phyloP scores from a whole-genome alignment of 2,113 vertebrate genomes.

The Fukomys damarensis region DNA sequence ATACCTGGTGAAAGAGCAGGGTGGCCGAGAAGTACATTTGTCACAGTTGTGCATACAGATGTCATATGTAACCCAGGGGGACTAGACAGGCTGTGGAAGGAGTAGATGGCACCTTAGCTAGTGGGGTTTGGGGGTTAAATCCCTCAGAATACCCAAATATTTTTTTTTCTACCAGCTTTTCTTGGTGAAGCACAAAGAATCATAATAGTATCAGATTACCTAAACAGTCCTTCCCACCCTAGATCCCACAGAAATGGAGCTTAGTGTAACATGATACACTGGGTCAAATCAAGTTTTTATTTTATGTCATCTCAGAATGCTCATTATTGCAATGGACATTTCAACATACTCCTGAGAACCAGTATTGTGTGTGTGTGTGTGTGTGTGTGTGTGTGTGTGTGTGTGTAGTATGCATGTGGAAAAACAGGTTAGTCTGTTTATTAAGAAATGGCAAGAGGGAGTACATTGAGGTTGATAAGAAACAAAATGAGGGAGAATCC shows the following conservation, averaged over 20 bases:
- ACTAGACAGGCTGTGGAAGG: neutral
- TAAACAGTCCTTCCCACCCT: neutral
- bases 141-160: neutral
- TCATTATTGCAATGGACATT: neutral
- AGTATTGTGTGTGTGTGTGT: neutral
- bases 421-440: neutral
- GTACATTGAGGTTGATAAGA: neutral
- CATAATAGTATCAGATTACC: neutral
- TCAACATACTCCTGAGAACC: neutral
- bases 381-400: neutral
- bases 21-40: neutral
- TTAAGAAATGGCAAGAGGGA: neutral
- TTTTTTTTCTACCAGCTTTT: neutral
- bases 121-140: neutral
- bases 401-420: neutral
- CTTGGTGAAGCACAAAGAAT: neutral
- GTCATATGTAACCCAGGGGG: neutral
- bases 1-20: constrained; percentile 34
- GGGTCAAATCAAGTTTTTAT: neutral
- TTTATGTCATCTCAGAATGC: neutral
- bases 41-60: neutral
- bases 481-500: neutral
- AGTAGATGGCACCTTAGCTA: neutral
- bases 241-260: neutral
- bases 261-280: neutral